A percentile compares a stretch with the other conserved stretches of the same genome.
Conservation (phyloP, 2,797 vertebrate species). For the Pygocentrus nattereri region DNA sequence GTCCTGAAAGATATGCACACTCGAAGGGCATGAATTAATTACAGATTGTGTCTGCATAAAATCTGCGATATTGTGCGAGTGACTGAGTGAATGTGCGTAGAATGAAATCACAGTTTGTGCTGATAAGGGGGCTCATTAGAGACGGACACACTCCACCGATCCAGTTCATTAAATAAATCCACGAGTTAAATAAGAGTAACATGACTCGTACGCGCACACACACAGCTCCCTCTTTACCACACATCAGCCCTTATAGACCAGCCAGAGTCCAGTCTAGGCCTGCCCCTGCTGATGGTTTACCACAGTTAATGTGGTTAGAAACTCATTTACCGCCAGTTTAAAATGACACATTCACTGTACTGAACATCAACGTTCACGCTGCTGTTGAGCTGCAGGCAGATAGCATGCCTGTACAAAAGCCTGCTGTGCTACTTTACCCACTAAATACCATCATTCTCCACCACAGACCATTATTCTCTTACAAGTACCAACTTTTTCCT, state of each 20-base stretch:
- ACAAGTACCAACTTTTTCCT: no score
- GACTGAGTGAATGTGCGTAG: constrained; percentile 33
- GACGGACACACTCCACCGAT: constrained; percentile 56
- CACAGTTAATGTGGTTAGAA: no score
- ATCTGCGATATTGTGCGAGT: constrained; percentile 33
- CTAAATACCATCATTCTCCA: no score
- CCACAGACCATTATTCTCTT: no score
- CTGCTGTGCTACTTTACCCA: no score
- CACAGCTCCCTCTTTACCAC: background rate
- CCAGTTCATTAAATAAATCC: constrained; percentile 57
- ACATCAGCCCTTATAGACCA: background rate
- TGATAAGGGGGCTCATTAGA: constrained; percentile 50
- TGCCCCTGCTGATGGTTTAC: no score
- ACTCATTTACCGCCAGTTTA: no score
- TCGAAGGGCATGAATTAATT: constrained; percentile 15
- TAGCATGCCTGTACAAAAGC: no score
- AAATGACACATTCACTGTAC: no score
- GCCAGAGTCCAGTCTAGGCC: background rate
- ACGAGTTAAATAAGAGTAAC: constrained; percentile 43
- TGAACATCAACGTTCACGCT: no score
- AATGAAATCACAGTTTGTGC: constrained; percentile 26
- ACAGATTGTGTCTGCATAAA: background rate
- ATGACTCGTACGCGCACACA: constrained; percentile 24
- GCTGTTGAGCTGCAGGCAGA: no score
- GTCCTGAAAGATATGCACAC: background rate